A percentile compares a stretch with the other conserved stretches of the same genome.
Evolutionary conservation across 2,113 vertebrate genomes (phyloP).

Genomic region (Meles meles): DNA sequence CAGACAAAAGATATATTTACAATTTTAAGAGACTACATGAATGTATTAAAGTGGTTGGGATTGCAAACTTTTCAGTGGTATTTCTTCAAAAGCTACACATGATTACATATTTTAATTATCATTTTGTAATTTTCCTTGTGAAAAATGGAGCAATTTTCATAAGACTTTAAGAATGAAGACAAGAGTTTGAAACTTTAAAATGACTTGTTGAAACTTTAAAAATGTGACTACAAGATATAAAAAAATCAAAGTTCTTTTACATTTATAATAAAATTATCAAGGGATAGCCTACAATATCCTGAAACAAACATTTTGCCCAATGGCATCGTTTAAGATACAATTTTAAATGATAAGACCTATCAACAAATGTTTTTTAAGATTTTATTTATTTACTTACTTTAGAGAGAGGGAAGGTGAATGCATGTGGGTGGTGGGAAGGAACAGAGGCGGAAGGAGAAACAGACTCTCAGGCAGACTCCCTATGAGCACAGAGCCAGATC

Average conservation of each 20-base stretch:
- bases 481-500: too few species aligned
- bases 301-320: background rate
- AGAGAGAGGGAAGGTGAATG: background rate
- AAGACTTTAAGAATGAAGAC: background rate
- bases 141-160: background rate
- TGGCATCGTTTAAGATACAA: background rate
- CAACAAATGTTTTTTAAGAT: background rate
- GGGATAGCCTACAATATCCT: background rate
- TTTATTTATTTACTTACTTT: background rate
- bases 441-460: background rate
- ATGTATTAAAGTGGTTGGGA: background rate
- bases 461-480: background rate
- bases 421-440: background rate
- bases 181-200: background rate
- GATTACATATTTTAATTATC: background rate
- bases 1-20: background rate
- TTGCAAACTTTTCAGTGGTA: background rate
- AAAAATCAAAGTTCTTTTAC: background rate
- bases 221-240: background rate
- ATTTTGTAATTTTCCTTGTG: background rate
- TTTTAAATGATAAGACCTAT: background rate
- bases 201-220: background rate
- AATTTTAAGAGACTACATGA: slow-evolving; percentile 39
- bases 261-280: background rate
- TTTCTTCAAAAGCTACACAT: background rate